Evolutionary conservation across 2,888 invertebrate species (phyloP).

Genomic region (Choristoneura rosaceana): DNA sequence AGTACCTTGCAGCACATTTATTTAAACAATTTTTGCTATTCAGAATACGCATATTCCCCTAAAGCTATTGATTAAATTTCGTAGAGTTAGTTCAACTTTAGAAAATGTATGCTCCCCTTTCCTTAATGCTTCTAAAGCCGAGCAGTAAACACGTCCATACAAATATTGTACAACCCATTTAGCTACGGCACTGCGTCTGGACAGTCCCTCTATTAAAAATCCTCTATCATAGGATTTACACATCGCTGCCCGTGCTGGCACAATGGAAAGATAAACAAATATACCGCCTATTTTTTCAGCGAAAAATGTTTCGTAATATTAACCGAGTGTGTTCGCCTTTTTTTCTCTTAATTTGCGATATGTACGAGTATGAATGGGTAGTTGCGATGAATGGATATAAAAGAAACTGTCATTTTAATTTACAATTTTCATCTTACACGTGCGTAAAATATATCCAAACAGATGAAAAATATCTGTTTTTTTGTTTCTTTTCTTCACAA

Average conservation of each 20-base stretch:
- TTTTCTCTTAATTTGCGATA: constrained; percentile 7
- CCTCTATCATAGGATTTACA: constrained; percentile 78
- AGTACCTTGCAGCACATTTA: neutral
- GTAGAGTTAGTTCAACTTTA: neutral
- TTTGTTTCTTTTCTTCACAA: no score
- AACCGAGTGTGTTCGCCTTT: constrained; percentile 4
- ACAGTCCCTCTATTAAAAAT: constrained; percentile 69
- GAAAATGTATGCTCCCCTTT: constrained; percentile 1
- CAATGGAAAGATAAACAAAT: constrained; percentile 79
- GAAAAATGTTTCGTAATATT: constrained; percentile 47
- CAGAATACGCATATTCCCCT: neutral
- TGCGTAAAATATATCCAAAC: no score
- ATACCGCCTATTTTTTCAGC: constrained; percentile 63
- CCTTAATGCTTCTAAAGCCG: constrained; percentile 5
- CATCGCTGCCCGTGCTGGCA: constrained; percentile 71
- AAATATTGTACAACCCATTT: constrained; percentile 47
- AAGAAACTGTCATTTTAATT: no score
- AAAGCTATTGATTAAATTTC: neutral
- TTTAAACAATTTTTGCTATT: neutral
- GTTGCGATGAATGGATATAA: no score
- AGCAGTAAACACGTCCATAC: constrained; percentile 53
- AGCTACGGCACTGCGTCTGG: constrained; percentile 43
- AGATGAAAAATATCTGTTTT: no score
- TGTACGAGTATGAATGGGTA: neutral
- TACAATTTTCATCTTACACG: no score